Evolutionary conservation across 2,797 vertebrate species (phyloP), one percentile per base, ranked within the genome.

Genomic region (Babyrousa celebensis): DNA sequence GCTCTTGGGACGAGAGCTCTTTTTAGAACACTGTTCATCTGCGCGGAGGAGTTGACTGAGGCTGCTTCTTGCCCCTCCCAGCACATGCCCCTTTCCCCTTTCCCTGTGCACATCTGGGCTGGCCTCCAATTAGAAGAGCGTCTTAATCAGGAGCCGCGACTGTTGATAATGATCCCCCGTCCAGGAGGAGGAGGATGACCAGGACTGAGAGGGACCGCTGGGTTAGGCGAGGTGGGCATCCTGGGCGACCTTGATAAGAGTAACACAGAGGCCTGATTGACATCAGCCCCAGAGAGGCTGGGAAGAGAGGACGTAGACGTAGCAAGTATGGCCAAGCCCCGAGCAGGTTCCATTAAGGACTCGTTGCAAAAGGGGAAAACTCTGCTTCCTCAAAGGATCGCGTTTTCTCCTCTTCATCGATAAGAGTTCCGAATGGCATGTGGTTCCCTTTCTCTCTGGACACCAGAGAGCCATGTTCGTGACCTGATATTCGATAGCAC

Each of bases 21-120:
- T 75, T 67, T 52, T 75, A 48, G 21, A 23, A 63, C 12, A 60
- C 58, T 27, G 20, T 71, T 78, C 36, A 40, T 75, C 70, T 32
- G 40, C 0, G 9, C 17, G 0, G 36, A 88, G 32, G 23, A 56
- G 25, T 63, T 74, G 74, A 75, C 77, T 15, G 29, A 85, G 75
- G 85, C 68, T 63, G 52, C 43, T 84, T 83, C 67, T 79, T 85
- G 43, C 85, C 67, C 67, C 92, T 94, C 79, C 67, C 79, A 68
- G 72, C 89, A 74, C 25, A 54, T 56, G 36, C 27, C 48, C 21
- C 21, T 89, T 84, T 91, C 18, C 72, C 36, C 65, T 65, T 63
- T 96, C 48, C 84, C 67, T 65, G 78, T 72, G 36, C 78, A 72
- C 21, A 65, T 58, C 20, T 32, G 18, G 12, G 17, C 67, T 89